phyloP scores from a whole-genome alignment of 2,797 vertebrate genomes.

The Sebastolobus altivelis region DNA sequence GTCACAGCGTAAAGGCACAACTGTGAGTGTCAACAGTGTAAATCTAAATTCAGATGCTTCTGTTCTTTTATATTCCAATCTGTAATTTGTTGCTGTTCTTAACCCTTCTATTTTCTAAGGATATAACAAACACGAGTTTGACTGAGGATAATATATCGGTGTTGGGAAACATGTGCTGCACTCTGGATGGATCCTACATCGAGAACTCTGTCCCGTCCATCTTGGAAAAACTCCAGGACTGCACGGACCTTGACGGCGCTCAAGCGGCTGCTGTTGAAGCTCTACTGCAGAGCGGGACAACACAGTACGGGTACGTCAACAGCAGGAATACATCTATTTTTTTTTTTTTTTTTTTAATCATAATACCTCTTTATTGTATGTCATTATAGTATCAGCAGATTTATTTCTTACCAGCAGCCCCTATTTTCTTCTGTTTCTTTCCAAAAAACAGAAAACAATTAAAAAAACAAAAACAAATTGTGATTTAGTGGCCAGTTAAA shows the following conservation, averaged over 20 bases:
- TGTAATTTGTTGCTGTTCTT: neutral
- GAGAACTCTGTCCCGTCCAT: slow-evolving; percentile 74
- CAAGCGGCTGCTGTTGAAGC: slow-evolving; percentile 65
- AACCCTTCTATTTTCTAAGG: slow-evolving; percentile 50
- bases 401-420: neutral
- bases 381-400: neutral
- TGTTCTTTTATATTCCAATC: slow-evolving; percentile 1
- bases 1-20: neutral
- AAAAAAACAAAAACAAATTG: neutral
- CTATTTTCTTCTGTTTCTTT: neutral
- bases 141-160: slow-evolving; percentile 65
- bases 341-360: neutral
- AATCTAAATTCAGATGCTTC: neutral
- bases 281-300: slow-evolving; percentile 63
- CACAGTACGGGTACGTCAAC: slow-evolving; percentile 71
- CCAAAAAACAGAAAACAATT: neutral
- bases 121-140: slow-evolving; percentile 71
- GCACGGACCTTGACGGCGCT: slow-evolving; percentile 35
- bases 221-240: slow-evolving; percentile 79
- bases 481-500: neutral
- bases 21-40: neutral
- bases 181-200: slow-evolving; percentile 72
- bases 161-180: slow-evolving; percentile 84
- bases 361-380: neutral
- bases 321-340: neutral